Evolutionary conservation across 1,140 invertebrate species (phyloP), one percentile per base, ranked within the genome.

Genomic region (Euwallacea similis): DNA sequence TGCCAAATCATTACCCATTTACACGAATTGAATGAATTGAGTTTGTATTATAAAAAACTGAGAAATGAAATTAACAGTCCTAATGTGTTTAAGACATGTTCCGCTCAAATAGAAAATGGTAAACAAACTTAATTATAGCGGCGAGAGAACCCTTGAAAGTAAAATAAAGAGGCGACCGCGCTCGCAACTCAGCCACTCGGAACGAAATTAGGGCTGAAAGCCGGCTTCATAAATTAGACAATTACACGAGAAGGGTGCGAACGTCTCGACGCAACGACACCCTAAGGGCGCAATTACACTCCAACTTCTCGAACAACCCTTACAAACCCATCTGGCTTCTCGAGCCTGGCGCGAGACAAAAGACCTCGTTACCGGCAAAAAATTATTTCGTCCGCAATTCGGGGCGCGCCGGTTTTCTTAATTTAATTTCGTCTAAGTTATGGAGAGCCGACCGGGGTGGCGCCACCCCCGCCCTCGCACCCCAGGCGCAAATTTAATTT

Each of bases 371-470:
- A 77, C 75, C 70, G 74, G 75, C 71, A 21, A 77, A 77, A 77
- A 77, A 77, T 75, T 76, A 72, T 77, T 76, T 50, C 46, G 9
- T 72, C 72, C 68, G 68, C 56, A 71, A 72, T 74, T 75, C 71
- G 70, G 66, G 69, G 68, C 69, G 50, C 50, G 58, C 42, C 61
- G 73, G 74, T 76, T 76, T 77, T 77, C 76, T 77, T 77, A 76
- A 77, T 77, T 77, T 77, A 77, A 77, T 77, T 77, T 75, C 55
- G 73, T 59, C 72, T 75, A 74, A 77, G 74, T 77, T 77, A 77
- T 76, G 74, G 74, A 60, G 54, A 71, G 70, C 16, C 44, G 58
- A 43, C 58, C 7, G 54, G 15, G 64, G 41, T 71, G 68, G 63
- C 65, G 65, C 15, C 50, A 11, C 15, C 50, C 50, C 50, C 11